Evolutionary conservation across 2,797 vertebrate species (phyloP), one percentile per base, ranked within the genome.

Genomic region (Dallia pectoralis): DNA sequence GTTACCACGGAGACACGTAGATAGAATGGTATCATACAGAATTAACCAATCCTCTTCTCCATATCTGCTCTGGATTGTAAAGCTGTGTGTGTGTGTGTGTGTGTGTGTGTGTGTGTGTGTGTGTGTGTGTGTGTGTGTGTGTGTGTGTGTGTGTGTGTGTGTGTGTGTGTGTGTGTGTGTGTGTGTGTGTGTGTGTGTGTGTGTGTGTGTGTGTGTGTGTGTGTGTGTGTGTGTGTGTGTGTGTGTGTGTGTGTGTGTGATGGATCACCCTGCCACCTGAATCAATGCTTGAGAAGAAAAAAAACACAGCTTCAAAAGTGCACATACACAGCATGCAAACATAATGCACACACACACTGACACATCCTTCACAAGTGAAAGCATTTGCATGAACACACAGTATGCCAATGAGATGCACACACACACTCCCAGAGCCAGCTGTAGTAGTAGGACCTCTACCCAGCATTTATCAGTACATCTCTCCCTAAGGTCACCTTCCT

Each of bases 251-350:
- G 62, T 32, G 29, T 16, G 29, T 40, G 79, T 88, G 90, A 93
- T 91, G 82, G 89, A 93, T 90, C 80, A 44, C 82, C 82, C 74
- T 82, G 53, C 81, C 85, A 88, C 7, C 77, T 59, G 79, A 89
- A 91, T 93, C 91, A 72, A 91, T 91, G 85, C 74, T 76, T 36
- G 77, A 79, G 32, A 51, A 25, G 78, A 79, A 81, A 81, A 87
- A 88, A 85, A 82, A 85, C 56, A 63, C 49, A 0, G 51, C 4
- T 36, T 65, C 67, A 70, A 30, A 61, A 68, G 70, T 4, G 59
- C 27, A 59, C 36, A 66, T 71, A 70, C 12, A 9, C 29, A 19
- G 25, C 27, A 36, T 36, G 33, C 33, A 36, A 36, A 25, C 56
- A 7, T 25, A 11, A 11, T 27, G 32, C 40, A 36, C 36, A 29